Evolutionary conservation across 2,888 invertebrate genomes (phyloP).

Genomic region (Lasioglossum morio): DNA sequence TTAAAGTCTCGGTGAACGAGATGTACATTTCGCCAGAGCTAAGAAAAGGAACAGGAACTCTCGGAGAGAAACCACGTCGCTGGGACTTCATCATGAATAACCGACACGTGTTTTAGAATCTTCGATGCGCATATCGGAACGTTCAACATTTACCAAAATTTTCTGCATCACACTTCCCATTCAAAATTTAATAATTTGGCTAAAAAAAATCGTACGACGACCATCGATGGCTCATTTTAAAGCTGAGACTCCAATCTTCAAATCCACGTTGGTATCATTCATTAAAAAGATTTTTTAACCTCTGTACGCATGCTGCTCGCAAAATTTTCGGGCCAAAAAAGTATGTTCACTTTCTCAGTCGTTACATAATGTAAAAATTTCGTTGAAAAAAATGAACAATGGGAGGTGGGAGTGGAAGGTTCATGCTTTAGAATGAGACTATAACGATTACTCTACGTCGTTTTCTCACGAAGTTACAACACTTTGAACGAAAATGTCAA

Average conservation of each 20-base stretch:
- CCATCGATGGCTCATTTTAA: neutral
- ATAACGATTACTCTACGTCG: neutral
- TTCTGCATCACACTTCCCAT: neutral
- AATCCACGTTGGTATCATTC: neutral
- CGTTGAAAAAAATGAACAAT: neutral
- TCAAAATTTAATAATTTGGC: neutral
- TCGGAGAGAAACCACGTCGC: neutral
- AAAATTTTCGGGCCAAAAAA: neutral
- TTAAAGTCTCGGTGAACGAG: conserved; percentile 15
- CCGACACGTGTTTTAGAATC: conserved; percentile 26
- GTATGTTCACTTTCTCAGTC: too few relatives aligned
- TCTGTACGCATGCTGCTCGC: too few relatives aligned
- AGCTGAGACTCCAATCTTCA: neutral
- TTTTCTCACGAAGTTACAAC: neutral
- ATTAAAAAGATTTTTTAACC: neutral
- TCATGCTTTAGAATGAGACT: neutral
- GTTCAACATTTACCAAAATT: neutral
- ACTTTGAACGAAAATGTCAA: neutral
- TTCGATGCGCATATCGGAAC: neutral
- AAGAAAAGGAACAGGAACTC: neutral
- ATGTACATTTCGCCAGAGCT: neutral
- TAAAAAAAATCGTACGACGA: neutral
- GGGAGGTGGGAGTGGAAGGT: neutral
- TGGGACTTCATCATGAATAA: conserved; percentile 15
- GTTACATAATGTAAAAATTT: too few relatives aligned